Evolutionary conservation across 2,888 invertebrate genomes (phyloP).

Genomic region (Candidula unifasciata): DNA sequence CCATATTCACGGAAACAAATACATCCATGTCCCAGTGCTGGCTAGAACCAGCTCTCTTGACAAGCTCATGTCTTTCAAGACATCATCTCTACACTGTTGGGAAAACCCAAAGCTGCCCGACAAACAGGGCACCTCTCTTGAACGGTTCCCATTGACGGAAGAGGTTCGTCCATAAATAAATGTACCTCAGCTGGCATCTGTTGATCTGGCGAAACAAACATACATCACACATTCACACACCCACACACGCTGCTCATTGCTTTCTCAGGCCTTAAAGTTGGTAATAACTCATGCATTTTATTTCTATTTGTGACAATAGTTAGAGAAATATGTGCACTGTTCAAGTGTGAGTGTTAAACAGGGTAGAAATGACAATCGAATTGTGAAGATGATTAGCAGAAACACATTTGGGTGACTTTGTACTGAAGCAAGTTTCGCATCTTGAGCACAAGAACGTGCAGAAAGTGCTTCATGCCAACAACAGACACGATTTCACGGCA

Average conservation of each 20-base stretch:
- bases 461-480: too few species aligned
- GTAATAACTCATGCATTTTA: neutral
- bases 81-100: too few species aligned
- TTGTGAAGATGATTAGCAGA: too few species aligned
- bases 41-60: too few species aligned
- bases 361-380: neutral
- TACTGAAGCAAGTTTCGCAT: neutral
- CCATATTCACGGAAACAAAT: too few species aligned
- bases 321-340: neutral
- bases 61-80: too few species aligned
- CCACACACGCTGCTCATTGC: neutral
- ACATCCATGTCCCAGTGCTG: too few species aligned
- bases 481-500: neutral
- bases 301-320: too few species aligned
- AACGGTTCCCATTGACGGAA: conserved; percentile 11
- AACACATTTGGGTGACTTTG: neutral
- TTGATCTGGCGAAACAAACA: neutral
- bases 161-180: neutral
- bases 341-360: neutral
- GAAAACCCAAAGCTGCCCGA: too few species aligned
- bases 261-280: neutral
- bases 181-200: neutral
- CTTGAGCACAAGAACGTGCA: too few species aligned
- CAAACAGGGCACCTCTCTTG: neutral
- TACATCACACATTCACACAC: too few species aligned